phyloP scores from a whole-genome alignment of 2,888 invertebrate genomes.

The Phyto melanocephala region DNA sequence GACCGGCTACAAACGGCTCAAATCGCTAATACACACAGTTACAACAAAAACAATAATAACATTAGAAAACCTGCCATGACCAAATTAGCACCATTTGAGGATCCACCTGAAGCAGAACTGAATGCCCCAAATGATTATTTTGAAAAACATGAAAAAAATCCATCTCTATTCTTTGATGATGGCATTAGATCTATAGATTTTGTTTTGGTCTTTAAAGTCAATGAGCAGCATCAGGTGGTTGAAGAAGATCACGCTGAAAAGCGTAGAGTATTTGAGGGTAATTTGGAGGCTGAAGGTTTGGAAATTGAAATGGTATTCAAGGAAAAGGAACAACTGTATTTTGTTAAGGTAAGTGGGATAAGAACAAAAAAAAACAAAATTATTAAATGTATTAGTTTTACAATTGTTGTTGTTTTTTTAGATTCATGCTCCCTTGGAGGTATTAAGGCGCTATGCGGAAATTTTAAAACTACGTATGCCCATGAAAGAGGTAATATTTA shows the following conservation, averaged over 20 bases:
- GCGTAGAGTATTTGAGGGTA: slow-evolving; percentile 84
- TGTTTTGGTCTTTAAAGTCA: slow-evolving; percentile 87
- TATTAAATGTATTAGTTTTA: not conserved
- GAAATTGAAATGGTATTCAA: slow-evolving; percentile 84
- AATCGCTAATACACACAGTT: slow-evolving; percentile 33
- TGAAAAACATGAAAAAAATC: slow-evolving; percentile 68
- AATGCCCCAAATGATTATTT: slow-evolving; percentile 69
- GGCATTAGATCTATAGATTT: slow-evolving; percentile 87
- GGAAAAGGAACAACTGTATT: slow-evolving; percentile 85
- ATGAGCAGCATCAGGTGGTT: slow-evolving; percentile 79
- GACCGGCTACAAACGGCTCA: slow-evolving; percentile 44
- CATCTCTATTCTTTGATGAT: slow-evolving; percentile 85
- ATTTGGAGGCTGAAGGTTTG: slow-evolving; percentile 86
- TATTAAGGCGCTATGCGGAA: slow-evolving; percentile 92
- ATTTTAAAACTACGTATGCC: slow-evolving; percentile 95
- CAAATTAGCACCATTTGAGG: slow-evolving; percentile 50
- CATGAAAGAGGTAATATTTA: slow-evolving; percentile 87
- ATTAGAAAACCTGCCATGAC: slow-evolving; percentile 65
- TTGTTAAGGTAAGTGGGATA: slow-evolving; percentile 83
- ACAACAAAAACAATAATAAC: slow-evolving; percentile 42
- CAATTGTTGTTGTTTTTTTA: slow-evolving; percentile 74
- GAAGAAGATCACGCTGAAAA: slow-evolving; percentile 78
- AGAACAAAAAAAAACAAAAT: not conserved
- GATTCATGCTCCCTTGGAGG: slow-evolving; percentile 91
- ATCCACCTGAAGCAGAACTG: slow-evolving; percentile 61